These are phyloP conservation scores for Ctenicera cuprea DNA, from an alignment of 2,888 invertebrate genomes.

Conservation along the genomic window DNA sequence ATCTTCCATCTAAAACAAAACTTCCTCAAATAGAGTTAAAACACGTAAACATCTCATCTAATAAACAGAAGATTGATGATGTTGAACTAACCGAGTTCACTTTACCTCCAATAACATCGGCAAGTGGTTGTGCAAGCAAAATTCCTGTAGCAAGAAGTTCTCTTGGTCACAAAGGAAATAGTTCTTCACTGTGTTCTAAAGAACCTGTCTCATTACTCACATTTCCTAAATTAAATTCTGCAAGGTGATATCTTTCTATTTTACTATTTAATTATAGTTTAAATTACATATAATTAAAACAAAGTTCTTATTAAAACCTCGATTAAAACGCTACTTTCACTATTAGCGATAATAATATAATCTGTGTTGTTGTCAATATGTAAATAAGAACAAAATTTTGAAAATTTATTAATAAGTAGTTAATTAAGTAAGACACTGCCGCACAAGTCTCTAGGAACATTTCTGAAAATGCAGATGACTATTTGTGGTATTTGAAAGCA, in stretches of 20 bases:
- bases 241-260: conserved; percentile 24
- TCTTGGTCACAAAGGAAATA: neutral
- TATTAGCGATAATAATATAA: too few relatives aligned
- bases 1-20: conserved; percentile 7
- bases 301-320: too few relatives aligned
- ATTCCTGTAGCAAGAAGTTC: conserved; percentile 25
- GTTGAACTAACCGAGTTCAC: neutral
- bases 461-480: too few relatives aligned
- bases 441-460: too few relatives aligned
- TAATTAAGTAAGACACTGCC: too few relatives aligned
- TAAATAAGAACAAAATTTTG: too few relatives aligned
- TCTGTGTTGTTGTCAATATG: too few relatives aligned
- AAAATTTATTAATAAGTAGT: too few relatives aligned
- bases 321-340: too few relatives aligned
- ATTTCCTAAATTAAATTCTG: conserved; percentile 20
- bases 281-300: too few relatives aligned
- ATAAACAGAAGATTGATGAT: neutral
- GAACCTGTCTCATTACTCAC: neutral
- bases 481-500: too few relatives aligned
- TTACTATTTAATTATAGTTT: neutral
- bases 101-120: conserved; percentile 19
- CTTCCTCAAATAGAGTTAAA: conserved; percentile 14
- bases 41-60: neutral
- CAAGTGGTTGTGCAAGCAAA: neutral
- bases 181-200: neutral